A percentile compares a stretch with the other conserved stretches of the same genome.
These are phyloP conservation scores for Danio aesculapii DNA, from an alignment of 2,797 vertebrate genomes.

Conservation along the genomic window DNA sequence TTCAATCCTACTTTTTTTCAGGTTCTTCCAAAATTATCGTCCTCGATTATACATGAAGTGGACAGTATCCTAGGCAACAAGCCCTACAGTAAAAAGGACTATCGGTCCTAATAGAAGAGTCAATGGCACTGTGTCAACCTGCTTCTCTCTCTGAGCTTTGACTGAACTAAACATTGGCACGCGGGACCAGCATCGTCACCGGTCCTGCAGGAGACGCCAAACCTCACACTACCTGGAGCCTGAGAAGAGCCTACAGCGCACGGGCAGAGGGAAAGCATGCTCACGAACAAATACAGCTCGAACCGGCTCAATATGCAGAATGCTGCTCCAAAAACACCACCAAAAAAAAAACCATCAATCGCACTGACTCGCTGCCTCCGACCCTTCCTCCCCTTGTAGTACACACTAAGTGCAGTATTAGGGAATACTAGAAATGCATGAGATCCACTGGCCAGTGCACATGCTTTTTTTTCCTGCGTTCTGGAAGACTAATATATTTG, in stretches of 20 bases:
- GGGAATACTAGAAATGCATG: slow-evolving; percentile 52
- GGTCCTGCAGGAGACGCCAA: slow-evolving; percentile 47
- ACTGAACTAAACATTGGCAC: slow-evolving; percentile 42
- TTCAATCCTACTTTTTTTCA: slow-evolving; percentile 63
- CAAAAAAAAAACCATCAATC: slow-evolving; percentile 25
- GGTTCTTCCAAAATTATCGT: slow-evolving; percentile 98
- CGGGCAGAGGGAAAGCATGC: slow-evolving; percentile 32
- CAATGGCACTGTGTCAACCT: slow-evolving; percentile 19
- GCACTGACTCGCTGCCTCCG: slow-evolving; percentile 45
- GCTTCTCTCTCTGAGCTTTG: slow-evolving; percentile 48
- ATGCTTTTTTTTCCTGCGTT: slow-evolving; percentile 39
- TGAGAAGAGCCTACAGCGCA: slow-evolving; percentile 7
- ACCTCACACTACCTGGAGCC: slow-evolving; percentile 31
- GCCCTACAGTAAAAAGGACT: slow-evolving; percentile 99
- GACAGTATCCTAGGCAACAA: slow-evolving; percentile 99
- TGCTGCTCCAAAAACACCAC: slow-evolving; percentile 23
- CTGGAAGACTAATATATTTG: slow-evolving; percentile 37
- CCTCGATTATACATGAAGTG: slow-evolving; percentile 95
- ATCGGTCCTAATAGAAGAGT: slow-evolving; percentile 85
- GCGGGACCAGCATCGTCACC: slow-evolving; percentile 54
- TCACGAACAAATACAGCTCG: slow-evolving; percentile 36
- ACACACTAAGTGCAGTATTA: slow-evolving; percentile 43
- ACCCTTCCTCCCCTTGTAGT: slow-evolving; percentile 33
- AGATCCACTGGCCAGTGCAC: slow-evolving; percentile 48
- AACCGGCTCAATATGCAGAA: slow-evolving; percentile 39